These are phyloP conservation scores for Corythaeola cristata DNA, from an alignment of 2,113 vertebrate species.

Conservation along the genomic window DNA sequence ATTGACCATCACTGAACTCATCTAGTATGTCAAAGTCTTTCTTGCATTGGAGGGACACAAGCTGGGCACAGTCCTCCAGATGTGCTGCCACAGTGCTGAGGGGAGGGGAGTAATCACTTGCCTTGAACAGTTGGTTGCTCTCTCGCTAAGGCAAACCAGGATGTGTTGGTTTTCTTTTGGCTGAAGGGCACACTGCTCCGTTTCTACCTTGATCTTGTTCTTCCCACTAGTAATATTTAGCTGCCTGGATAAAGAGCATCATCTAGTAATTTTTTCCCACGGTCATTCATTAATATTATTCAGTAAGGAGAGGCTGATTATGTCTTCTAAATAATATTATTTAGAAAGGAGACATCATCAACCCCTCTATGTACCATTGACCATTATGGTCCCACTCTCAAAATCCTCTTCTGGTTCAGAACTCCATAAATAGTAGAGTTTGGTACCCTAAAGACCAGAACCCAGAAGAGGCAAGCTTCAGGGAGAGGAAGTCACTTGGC, in stretches of 20 bases:
- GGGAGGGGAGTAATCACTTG: neutral
- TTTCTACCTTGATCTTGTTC: neutral
- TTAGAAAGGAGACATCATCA: neutral
- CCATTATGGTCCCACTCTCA: neutral
- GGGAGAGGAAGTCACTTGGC: neutral
- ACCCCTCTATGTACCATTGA: neutral
- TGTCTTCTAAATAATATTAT: neutral
- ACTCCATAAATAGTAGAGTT: neutral
- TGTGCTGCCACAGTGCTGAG: neutral
- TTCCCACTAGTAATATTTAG: neutral
- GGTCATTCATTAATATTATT: neutral
- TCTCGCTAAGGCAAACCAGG: neutral
- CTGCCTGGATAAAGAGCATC: neutral
- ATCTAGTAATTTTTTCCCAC: neutral
- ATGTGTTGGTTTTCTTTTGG: neutral
- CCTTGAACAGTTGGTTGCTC: accelerated
- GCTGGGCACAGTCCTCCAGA: neutral
- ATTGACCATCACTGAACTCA: neutral
- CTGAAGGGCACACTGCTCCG: neutral
- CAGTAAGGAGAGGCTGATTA: neutral
- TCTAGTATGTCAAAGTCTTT: neutral
- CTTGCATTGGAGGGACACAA: neutral
- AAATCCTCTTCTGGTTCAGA: neutral
- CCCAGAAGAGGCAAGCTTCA: neutral
- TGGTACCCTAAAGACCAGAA: neutral